Conservation (phyloP, 1,140 invertebrate species). For the Drosophila kurseongensis region DNA sequence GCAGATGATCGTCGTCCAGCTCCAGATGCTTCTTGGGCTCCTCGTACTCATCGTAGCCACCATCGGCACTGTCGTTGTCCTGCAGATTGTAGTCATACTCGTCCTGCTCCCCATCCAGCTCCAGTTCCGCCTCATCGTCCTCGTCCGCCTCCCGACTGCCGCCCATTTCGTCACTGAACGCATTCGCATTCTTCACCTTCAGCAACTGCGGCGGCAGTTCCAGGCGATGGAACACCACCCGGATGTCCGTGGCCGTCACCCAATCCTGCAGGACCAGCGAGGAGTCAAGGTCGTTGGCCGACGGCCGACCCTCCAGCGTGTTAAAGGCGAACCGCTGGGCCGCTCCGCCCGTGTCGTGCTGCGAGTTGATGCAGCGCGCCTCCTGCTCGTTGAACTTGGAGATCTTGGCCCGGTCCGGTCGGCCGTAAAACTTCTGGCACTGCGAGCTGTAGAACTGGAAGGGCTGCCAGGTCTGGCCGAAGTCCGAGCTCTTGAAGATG, state of each 20-base stretch:
- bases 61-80: constrained; percentile 77
- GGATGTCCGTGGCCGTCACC: constrained; percentile 99
- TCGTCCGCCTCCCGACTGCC: constrained; percentile 66
- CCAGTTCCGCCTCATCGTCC: constrained; percentile 74
- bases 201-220: constrained; percentile 87
- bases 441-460: constrained; percentile 98
- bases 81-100: constrained; percentile 82
- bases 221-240: constrained; percentile 95
- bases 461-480: constrained; percentile 97
- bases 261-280: constrained; percentile 99
- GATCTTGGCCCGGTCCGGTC: constrained; percentile 93
- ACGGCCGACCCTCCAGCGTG: constrained; percentile 97
- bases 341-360: constrained; percentile 87
- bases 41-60: constrained; percentile 83
- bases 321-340: constrained; percentile 96
- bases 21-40: constrained; percentile 82
- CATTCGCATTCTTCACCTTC: constrained; percentile 76
- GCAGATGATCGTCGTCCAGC: constrained; percentile 73
- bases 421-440: constrained; percentile 94
- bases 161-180: constrained; percentile 82
- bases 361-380: constrained; percentile 95
- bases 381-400: constrained; percentile 98
- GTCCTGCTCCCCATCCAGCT: constrained; percentile 74
- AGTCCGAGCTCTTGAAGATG: constrained; percentile 98
- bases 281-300: constrained; percentile 96